Evolutionary conservation across 2,797 vertebrate species (phyloP).

Genomic region (Amphiprion clarkii): DNA sequence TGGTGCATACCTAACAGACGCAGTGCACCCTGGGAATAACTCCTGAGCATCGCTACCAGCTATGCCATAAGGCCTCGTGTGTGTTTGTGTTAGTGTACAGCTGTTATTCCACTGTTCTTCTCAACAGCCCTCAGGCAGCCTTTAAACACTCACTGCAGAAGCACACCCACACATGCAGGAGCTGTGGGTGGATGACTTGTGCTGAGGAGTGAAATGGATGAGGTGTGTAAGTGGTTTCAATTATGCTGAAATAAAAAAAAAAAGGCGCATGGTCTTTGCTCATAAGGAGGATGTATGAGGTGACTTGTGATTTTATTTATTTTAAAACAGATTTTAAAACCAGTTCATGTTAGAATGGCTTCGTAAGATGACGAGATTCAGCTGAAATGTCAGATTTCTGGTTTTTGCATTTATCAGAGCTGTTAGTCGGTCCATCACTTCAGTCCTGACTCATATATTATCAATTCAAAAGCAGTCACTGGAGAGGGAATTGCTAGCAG

Average conservation of each 20-base stretch:
- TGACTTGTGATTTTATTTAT: neutral
- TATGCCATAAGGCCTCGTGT: conserved; percentile 49
- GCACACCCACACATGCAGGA: conserved; percentile 20
- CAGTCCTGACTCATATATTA: too few relatives aligned
- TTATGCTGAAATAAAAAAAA: conserved; percentile 34
- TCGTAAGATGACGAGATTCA: too few relatives aligned
- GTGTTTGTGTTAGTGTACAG: conserved; percentile 51
- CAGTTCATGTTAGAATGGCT: neutral
- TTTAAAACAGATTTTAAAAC: neutral
- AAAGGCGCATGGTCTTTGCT: conserved; percentile 6
- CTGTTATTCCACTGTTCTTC: conserved; percentile 66
- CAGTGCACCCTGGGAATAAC: conserved; percentile 66
- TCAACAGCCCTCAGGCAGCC: conserved; percentile 66
- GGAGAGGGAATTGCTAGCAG: too few relatives aligned
- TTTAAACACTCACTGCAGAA: conserved; percentile 60
- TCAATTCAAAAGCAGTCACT: too few relatives aligned
- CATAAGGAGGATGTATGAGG: neutral
- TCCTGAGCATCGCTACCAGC: conserved; percentile 53
- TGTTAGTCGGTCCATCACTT: too few relatives aligned
- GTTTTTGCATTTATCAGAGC: too few relatives aligned
- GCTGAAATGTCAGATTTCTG: too few relatives aligned
- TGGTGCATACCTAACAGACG: conserved; percentile 77
- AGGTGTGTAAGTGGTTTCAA: conserved; percentile 55
- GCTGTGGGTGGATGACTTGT: conserved; percentile 47
- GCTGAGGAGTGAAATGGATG: conserved; percentile 39